Conservation (phyloP, 2,797 vertebrate genomes). For the Gymnothorax reevesii region DNA sequence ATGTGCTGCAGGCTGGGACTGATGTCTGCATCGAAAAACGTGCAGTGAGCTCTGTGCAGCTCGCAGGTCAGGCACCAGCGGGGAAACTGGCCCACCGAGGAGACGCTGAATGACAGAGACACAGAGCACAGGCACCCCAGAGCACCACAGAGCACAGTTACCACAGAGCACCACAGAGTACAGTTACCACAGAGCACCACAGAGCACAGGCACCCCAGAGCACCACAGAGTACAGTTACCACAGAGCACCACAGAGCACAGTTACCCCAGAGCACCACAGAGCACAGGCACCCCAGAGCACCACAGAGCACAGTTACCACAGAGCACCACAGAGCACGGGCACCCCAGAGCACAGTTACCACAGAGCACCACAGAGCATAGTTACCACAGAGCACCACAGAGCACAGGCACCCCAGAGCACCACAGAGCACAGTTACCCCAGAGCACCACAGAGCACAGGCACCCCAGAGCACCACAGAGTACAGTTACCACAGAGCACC, state of each 20-base stretch:
- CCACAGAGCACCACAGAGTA: background rate
- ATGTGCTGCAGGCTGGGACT: slow-evolving; percentile 75
- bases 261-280: background rate
- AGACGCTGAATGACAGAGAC: slow-evolving; percentile 60
- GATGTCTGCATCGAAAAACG: slow-evolving; percentile 75
- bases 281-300: background rate
- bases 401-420: no score
- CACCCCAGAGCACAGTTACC: no score
- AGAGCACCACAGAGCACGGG: no score
- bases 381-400: no score
- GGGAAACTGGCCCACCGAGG: slow-evolving; percentile 69
- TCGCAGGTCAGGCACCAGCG: slow-evolving; percentile 76
- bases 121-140: no score
- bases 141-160: background rate
- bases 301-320: no score
- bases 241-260: background rate
- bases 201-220: background rate
- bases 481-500: no score
- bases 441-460: no score
- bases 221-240: background rate
- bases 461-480: no score
- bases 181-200: no score
- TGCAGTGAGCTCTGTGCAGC: slow-evolving; percentile 69
- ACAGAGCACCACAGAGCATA: background rate
- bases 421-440: background rate